Conservation (phyloP, 1,140 invertebrate species). For the Drosophila kanapiae region DNA sequence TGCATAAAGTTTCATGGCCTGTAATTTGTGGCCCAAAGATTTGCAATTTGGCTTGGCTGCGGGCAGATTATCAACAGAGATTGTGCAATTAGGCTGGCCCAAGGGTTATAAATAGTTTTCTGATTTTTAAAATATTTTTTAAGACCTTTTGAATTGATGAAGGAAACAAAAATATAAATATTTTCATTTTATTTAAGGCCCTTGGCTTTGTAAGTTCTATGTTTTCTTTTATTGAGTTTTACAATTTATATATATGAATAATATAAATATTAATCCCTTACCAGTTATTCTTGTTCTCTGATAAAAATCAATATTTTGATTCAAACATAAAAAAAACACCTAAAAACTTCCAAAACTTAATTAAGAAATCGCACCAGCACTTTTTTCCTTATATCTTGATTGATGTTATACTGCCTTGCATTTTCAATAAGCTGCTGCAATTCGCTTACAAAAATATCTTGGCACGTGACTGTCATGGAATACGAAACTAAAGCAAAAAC, state of each 20-base stretch:
- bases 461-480: conserved; percentile 71
- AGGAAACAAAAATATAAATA: no score
- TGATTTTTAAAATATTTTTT: neutral
- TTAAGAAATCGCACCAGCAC: neutral
- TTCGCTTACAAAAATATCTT: conserved; percentile 40
- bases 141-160: no score
- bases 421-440: conserved; percentile 53
- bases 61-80: conserved; percentile 5
- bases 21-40: conserved; percentile 40
- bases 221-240: no score
- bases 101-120: conserved; percentile 7
- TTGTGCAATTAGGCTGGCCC: conserved; percentile 7
- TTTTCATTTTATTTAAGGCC: no score
- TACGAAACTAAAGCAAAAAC: conserved; percentile 34
- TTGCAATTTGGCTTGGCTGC: conserved; percentile 7
- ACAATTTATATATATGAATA: no score
- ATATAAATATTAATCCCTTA: neutral
- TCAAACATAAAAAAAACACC: neutral
- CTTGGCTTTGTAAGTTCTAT: no score
- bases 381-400: conserved; percentile 33
- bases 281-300: neutral
- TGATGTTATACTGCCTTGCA: conserved; percentile 46
- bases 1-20: conserved; percentile 36
- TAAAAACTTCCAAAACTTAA: neutral
- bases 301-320: neutral